Evolutionary conservation across 1,140 invertebrate genomes (phyloP).

Genomic region (Megalopta genalis): DNA sequence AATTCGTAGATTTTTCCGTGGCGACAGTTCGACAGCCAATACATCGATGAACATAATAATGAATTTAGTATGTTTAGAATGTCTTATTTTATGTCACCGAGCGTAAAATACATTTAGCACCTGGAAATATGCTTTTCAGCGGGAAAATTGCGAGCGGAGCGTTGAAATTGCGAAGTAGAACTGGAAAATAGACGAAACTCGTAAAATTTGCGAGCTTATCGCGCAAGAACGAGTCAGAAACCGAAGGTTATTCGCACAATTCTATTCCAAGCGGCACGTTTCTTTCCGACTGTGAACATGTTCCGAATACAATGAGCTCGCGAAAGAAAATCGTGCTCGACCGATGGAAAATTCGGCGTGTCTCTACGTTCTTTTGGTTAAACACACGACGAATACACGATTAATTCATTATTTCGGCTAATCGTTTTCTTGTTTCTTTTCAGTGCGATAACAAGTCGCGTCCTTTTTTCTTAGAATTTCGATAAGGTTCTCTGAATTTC

Average conservation of each 20-base stretch:
- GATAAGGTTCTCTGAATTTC: not conserved
- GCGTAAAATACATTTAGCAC: too few species aligned
- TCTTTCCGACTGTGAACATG: not conserved
- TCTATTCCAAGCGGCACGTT: not conserved
- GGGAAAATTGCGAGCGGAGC: too few species aligned
- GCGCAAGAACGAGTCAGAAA: not conserved
- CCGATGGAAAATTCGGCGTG: not conserved
- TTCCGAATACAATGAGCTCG: not conserved
- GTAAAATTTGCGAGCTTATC: conserved; percentile 10
- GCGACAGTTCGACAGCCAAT: too few species aligned
- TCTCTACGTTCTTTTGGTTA: not conserved
- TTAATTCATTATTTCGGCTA: not conserved
- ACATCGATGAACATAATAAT: too few species aligned
- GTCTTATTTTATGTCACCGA: too few species aligned
- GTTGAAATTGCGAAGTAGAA: too few species aligned
- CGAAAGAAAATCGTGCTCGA: not conserved
- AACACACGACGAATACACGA: not conserved
- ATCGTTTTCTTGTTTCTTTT: not conserved
- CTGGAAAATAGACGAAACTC: not conserved
- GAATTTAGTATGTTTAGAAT: too few species aligned
- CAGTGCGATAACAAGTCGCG: not conserved
- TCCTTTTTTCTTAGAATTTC: not conserved
- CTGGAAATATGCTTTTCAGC: too few species aligned
- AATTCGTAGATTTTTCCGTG: too few species aligned
- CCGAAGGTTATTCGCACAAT: conserved; percentile 1